Percentiles rank a stretch among this genome's conserved stretches.
These are phyloP conservation scores for Magallana ariakensis DNA, from an alignment of 1,140 invertebrate species.

Conservation along the genomic window DNA sequence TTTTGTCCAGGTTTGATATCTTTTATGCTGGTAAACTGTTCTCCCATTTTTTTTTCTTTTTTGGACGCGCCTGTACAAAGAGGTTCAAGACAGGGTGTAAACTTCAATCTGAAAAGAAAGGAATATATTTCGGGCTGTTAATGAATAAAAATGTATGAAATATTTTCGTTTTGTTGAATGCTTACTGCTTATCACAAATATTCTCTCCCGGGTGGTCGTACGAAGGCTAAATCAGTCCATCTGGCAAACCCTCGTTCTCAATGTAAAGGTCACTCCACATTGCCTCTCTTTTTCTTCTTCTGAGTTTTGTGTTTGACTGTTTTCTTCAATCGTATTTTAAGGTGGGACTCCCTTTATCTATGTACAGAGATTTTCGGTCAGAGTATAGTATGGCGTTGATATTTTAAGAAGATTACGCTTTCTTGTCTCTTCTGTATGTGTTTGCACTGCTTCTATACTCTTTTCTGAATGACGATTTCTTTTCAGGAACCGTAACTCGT, in stretches of 20 bases:
- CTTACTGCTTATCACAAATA: background rate
- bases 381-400: background rate
- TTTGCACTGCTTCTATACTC: no score
- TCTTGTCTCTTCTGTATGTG: no score
- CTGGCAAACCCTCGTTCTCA: conserved; percentile 25
- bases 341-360: background rate
- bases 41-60: conserved; percentile 9
- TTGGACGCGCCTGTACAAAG: conserved; percentile 35
- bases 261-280: conserved; percentile 15
- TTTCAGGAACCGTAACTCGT: no score
- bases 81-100: background rate
- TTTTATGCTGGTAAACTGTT: conserved; percentile 69
- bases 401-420: background rate
- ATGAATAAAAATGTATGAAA: background rate
- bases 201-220: background rate
- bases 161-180: background rate
- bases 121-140: no score
- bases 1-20: conserved; percentile 87
- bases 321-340: background rate
- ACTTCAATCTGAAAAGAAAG: background rate
- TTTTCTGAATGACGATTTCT: no score
- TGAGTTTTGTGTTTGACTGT: background rate
- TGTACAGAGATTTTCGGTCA: background rate
- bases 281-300: background rate
- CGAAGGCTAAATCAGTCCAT: background rate